phyloP scores from a whole-genome alignment of 2,888 invertebrate genomes.

The Mallateleia sp. region DNA sequence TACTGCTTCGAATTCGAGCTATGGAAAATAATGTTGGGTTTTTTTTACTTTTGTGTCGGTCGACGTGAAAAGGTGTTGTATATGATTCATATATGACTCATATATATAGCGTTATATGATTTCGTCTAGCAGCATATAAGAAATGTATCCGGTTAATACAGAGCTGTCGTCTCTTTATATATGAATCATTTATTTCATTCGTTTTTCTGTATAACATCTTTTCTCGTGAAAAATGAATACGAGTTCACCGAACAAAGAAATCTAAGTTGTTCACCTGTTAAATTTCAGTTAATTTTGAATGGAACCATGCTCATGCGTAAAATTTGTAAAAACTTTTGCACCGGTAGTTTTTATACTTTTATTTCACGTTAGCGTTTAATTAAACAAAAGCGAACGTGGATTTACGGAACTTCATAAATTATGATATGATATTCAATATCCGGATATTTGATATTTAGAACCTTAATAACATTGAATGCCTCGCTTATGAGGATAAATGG shows the following conservation, averaged over 20 bases:
- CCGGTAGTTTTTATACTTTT: not conserved
- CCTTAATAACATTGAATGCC: slow-evolving; percentile 31
- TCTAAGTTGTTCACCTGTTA: no score
- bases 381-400: slow-evolving; percentile 2
- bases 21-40: not conserved
- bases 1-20: not conserved
- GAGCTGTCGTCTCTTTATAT: slow-evolving; percentile 27
- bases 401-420: slow-evolving; percentile 43
- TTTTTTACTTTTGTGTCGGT: slow-evolving; percentile 31
- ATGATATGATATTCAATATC: not conserved
- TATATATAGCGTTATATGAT: slow-evolving; percentile 34
- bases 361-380: slow-evolving; percentile 20
- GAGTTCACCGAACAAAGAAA: slow-evolving; percentile 4
- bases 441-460: slow-evolving; percentile 22
- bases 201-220: slow-evolving; percentile 29
- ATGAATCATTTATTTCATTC: slow-evolving; percentile 53
- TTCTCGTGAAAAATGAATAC: slow-evolving; percentile 38
- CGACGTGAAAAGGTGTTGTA: slow-evolving; percentile 36
- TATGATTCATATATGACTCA: slow-evolving; percentile 58
- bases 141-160: slow-evolving; percentile 22
- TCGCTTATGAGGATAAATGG: slow-evolving; percentile 40
- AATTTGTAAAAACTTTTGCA: slow-evolving; percentile 15
- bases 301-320: no score
- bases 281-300: no score
- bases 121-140: slow-evolving; percentile 23